These are phyloP conservation scores for Cyanoliseus patagonus DNA, from an alignment of 2,113 vertebrate species.

Conservation along the genomic window DNA sequence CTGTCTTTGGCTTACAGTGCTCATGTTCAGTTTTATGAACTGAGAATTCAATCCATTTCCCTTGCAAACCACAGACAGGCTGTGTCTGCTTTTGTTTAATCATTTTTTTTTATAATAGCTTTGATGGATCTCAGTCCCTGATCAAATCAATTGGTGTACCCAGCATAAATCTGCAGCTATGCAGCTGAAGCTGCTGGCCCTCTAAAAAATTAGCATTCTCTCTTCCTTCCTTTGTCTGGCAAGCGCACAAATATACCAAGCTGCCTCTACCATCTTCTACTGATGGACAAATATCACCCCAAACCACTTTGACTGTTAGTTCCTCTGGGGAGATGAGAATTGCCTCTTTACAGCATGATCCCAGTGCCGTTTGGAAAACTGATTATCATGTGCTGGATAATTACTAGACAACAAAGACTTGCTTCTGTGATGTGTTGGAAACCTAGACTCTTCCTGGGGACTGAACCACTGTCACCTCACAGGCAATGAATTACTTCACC, in stretches of 20 bases:
- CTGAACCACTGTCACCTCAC: not conserved
- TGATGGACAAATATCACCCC: not conserved
- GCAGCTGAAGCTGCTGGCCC: not conserved
- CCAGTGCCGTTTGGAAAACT: not conserved
- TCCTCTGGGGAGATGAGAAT: not conserved
- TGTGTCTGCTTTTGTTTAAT: not conserved
- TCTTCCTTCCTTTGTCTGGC: not conserved
- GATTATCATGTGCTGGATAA: not conserved
- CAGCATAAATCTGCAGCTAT: not conserved
- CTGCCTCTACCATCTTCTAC: not conserved
- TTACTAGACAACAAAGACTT: not conserved
- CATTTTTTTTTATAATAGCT: not conserved
- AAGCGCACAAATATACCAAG: accelerated
- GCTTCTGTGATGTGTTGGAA: not conserved
- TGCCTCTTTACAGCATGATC: not conserved
- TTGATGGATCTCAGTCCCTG: not conserved
- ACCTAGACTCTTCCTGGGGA: not conserved
- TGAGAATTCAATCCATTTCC: not conserved
- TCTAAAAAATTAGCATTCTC: not conserved
- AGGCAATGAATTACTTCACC: not conserved
- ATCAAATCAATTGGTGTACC: not conserved
- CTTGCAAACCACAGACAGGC: not conserved
- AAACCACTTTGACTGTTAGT: not conserved
- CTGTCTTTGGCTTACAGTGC: not conserved
- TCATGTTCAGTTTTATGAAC: not conserved